Evolutionary conservation across 2,888 invertebrate species (phyloP).

Genomic region (Agrypnus murinus): DNA sequence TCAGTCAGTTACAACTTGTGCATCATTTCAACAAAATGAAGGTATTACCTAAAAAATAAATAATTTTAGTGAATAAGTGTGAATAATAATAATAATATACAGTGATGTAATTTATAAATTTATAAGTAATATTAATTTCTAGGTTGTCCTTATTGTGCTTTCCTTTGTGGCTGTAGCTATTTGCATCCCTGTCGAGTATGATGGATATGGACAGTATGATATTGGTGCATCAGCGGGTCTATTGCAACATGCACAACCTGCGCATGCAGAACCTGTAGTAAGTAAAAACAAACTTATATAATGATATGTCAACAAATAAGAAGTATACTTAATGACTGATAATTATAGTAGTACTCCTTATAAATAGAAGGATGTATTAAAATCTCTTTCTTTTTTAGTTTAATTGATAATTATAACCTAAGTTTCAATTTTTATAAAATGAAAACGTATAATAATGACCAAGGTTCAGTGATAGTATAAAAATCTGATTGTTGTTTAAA

Average conservation of each 20-base stretch:
- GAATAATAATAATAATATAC: slow-evolving; percentile 5
- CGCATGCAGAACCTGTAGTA: slow-evolving; percentile 45
- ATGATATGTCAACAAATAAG: too few species aligned
- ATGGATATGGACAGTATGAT: slow-evolving; percentile 28
- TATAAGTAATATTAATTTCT: slow-evolving; percentile 14
- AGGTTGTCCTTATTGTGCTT: slow-evolving; percentile 37
- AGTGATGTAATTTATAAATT: not conserved
- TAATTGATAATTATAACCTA: too few species aligned
- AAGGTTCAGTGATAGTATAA: too few species aligned
- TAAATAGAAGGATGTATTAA: too few species aligned
- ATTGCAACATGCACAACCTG: slow-evolving; percentile 17
- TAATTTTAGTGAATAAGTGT: not conserved
- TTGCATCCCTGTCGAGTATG: slow-evolving; percentile 35
- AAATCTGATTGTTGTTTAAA: too few species aligned
- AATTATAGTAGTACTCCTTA: too few species aligned
- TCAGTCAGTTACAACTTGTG: slow-evolving; percentile 33
- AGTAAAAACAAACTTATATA: slow-evolving; percentile 12
- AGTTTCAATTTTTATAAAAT: too few species aligned
- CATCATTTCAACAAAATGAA: slow-evolving; percentile 46
- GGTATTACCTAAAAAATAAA: slow-evolving; percentile 19
- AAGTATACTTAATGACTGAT: too few species aligned
- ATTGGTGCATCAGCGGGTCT: not conserved
- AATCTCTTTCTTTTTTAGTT: too few species aligned
- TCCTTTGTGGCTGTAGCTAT: slow-evolving; percentile 15
- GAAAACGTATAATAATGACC: too few species aligned